Percentiles rank a stretch among this genome's conserved stretches.
Evolutionary conservation across 2,797 vertebrate genomes (phyloP).

Genomic region (Peromyscus attwateri): DNA sequence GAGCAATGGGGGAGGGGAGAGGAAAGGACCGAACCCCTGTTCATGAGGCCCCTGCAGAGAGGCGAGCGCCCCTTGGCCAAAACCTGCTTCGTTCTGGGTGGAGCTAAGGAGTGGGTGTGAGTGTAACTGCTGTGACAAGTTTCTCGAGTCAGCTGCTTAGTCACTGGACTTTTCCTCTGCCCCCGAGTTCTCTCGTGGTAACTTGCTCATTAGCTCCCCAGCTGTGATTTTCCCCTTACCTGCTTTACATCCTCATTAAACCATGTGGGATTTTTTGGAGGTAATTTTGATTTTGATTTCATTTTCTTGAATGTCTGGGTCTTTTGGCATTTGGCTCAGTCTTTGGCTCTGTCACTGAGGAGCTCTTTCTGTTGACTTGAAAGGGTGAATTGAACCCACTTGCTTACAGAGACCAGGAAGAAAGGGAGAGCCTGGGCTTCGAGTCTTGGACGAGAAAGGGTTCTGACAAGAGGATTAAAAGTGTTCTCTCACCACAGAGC

Average conservation of each 20-base stretch:
- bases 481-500: conserved; percentile 65
- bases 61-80: neutral
- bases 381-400: neutral
- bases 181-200: neutral
- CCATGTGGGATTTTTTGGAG: conserved; percentile 54
- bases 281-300: conserved; percentile 60
- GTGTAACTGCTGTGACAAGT: neutral
- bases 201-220: neutral
- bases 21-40: neutral
- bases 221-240: conserved; percentile 35
- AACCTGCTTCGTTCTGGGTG: neutral
- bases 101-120: neutral
- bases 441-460: neutral
- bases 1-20: neutral
- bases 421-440: neutral
- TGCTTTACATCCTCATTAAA: neutral
- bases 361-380: neutral
- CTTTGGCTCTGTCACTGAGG: neutral
- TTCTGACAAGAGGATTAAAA: conserved; percentile 1
- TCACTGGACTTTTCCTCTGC: conserved; percentile 34
- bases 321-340: neutral
- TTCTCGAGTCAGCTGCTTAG: neutral
- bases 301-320: conserved; percentile 62
- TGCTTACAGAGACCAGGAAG: neutral
- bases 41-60: neutral